Base-by-base conservation (phyloP, 2,888 invertebrate genomes). In the Habroteleia sp. region DNA sequence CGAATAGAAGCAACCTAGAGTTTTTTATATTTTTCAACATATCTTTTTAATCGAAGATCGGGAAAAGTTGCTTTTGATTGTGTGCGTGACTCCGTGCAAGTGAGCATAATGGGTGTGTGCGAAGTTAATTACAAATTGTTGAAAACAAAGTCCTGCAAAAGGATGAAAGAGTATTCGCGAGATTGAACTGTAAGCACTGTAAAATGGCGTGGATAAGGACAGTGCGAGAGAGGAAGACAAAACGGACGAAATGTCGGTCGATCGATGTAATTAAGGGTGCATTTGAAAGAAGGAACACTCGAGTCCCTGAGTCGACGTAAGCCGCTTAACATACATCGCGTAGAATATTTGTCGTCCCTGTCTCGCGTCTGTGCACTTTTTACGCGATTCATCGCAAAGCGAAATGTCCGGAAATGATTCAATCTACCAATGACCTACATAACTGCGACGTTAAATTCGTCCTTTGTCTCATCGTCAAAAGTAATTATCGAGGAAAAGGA, bases 261-360 rank as follows among this genome's bases (percentile, higher is more conserved):
- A 75, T 71, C 75, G 75, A 75, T 75, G 75, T 71, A 71, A 75
- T 75, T 75, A 75, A 75, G 75, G 69, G 65, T 63, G 68, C 74
- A 74, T 74, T 74, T 74, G 46, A 65, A 71, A 65, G 75, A 75
- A 75, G 60, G 69, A 75, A 66, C 75, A 60, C 69, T 75, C 60
- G 60, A 71, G 69, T 14, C 58, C 35, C 29, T 46, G 68, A 62
- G 46, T 60, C 74, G 58, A n/a, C 27, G 37, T 75, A 71, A 75
- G 75, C 75, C 46, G 75, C 75, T 75, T 75, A 71, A 71, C 75
- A 75, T 71, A 75, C 58, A 75, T 69, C 69, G 74, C 58, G 69
- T 44, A 58, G 69, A 65, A 74, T 63, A 65, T 69, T 69, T 68
- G 56, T 50, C 46, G n/a, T 69, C 69, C 46, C 74, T 58, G 63